These are phyloP conservation scores for Trypoxylus dichotomus DNA, from an alignment of 1,140 invertebrate genomes.

Conservation along the genomic window DNA sequence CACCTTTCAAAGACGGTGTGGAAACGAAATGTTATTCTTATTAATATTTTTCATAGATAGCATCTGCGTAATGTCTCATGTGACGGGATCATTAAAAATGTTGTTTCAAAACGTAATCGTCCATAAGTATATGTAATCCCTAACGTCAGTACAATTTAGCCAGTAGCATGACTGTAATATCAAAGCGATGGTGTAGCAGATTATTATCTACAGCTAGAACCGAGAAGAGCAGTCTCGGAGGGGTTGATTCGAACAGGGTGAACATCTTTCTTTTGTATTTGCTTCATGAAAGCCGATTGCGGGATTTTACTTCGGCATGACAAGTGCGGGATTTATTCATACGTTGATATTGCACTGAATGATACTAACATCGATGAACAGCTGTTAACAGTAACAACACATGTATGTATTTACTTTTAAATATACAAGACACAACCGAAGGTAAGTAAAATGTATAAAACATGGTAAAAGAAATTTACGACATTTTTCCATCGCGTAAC, in stretches of 20 bases:
- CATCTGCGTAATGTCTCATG: no score
- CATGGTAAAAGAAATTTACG: neutral
- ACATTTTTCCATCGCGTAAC: neutral
- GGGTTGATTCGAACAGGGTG: neutral
- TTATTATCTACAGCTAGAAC: conserved; percentile 31
- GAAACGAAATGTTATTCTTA: neutral
- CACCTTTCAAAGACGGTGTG: no score
- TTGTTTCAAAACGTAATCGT: conserved; percentile 35
- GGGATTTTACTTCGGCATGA: neutral
- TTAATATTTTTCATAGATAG: neutral
- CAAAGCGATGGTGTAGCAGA: conserved; percentile 35
- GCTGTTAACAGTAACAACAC: no score
- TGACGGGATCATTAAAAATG: conserved; percentile 11
- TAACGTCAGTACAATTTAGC: conserved; percentile 16
- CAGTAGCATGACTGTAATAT: conserved; percentile 30
- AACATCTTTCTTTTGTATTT: neutral
- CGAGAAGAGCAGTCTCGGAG: conserved; percentile 11
- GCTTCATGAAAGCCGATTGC: neutral
- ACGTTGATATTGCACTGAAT: no score
- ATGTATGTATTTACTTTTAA: neutral
- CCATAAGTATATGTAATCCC: conserved; percentile 34
- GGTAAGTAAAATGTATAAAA: neutral
- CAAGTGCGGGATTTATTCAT: no score
- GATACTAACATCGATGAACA: no score
- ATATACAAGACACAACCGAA: neutral